These are phyloP conservation scores for Drosophila ohnishii DNA, from an alignment of 1,140 invertebrate species.

Conservation along the genomic window DNA sequence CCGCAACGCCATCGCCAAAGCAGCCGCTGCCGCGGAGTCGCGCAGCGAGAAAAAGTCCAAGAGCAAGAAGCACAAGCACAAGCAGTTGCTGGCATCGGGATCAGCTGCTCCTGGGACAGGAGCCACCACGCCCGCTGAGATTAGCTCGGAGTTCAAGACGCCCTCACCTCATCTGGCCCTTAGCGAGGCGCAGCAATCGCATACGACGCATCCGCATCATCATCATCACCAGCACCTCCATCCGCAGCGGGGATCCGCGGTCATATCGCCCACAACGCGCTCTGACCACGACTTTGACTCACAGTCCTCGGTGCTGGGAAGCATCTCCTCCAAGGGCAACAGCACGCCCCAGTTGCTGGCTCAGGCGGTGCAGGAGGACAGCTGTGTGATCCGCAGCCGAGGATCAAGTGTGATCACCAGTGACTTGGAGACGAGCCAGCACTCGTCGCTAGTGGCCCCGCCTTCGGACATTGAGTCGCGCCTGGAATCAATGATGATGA, in stretches of 20 bases:
- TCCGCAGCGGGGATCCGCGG: conserved; percentile 46
- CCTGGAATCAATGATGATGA: conserved; percentile 81
- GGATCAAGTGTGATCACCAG: conserved; percentile 82
- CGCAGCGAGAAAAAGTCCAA: conserved; percentile 80
- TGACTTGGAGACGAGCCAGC: conserved; percentile 81
- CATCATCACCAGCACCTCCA: conserved; percentile 16
- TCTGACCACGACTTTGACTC: conserved; percentile 82
- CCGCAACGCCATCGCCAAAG: conserved; percentile 78
- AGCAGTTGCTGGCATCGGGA: conserved; percentile 72
- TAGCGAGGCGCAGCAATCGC: conserved; percentile 67
- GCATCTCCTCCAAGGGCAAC: conserved; percentile 81
- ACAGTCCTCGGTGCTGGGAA: conserved; percentile 81
- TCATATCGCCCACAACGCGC: conserved; percentile 68
- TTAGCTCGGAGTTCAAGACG: conserved; percentile 83
- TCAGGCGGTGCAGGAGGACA: conserved; percentile 75
- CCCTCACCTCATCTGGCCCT: conserved; percentile 83
- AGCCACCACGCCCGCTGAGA: conserved; percentile 42
- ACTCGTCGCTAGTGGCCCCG: conserved; percentile 81
- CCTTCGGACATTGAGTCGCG: conserved; percentile 82
- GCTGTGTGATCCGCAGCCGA: conserved; percentile 78
- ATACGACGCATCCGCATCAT: conserved; percentile 42
- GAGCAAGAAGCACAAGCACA: conserved; percentile 81
- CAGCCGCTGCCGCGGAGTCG: conserved; percentile 63
- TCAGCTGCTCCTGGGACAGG: conserved; percentile 23
- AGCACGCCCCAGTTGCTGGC: conserved; percentile 71